Base-by-base conservation (phyloP, 2,113 vertebrate species). In the Nesogale talazaci region DNA sequence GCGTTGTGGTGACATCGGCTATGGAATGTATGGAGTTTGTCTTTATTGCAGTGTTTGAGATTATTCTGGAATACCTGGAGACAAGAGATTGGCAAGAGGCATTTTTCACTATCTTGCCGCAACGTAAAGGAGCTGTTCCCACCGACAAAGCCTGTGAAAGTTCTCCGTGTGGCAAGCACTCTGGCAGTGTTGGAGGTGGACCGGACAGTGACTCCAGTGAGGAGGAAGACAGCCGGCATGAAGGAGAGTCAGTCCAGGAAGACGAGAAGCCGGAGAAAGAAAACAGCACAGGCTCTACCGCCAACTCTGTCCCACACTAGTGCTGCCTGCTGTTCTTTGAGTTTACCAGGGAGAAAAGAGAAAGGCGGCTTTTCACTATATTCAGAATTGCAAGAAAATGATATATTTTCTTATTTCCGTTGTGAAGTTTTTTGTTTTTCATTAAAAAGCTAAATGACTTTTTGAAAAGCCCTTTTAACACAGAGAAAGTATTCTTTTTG, bases 21-120 rank as follows among this genome's bases (percentile, higher is more conserved):
- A 65, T 93, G 65, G 52, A 82, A 89, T 74, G 11, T 38, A 78
- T 67, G 23, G 20, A 46, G 16, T 96, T 74, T 97, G 91, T 94
- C 90, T 97, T 96, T 91, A 2, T 96, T 97, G 74, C 98, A 99
- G 99, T 99, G 92, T 99, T 99, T 98, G 99, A 99, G 97, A 99
- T 99, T 95, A 98, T 99, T 92, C 98, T 99, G 94, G 98, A 98
- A 0, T 99, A 98, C 78, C 95, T 99, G 97, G 98, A 99, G 94
- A 99, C 99, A 94, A 97, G 96, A 95, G 98, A 98, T 97, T 99
- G 99, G 99, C 97, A 98, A 95, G 99, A 99, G 77, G 99, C 99
- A 25, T 99, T 99, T 97, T 99, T 99, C 89, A 98, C 98, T 20
- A 97, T 99, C 31, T 97, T 99, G 93, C 99, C 99, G 36, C 99